phyloP scores from a whole-genome alignment of 2,797 vertebrate genomes.

The Epinephelus malabaricus region DNA sequence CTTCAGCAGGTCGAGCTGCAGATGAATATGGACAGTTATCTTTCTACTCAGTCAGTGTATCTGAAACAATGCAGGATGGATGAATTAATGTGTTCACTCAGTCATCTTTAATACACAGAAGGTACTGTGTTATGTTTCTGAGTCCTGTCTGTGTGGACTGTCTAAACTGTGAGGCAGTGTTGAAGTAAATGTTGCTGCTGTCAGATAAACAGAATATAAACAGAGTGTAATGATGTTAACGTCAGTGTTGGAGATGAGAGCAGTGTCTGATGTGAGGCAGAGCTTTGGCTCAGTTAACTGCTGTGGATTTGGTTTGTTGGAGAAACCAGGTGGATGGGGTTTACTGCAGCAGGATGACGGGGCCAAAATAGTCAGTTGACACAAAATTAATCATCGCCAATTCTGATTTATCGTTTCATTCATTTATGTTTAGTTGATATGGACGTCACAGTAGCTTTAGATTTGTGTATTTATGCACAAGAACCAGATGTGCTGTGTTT shows the following conservation, averaged over 20 bases:
- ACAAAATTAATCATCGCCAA: neutral
- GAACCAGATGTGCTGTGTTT: too few relatives aligned
- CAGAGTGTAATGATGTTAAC: constrained; percentile 25
- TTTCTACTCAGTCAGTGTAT: neutral
- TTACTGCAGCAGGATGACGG: constrained; percentile 4
- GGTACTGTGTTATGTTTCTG: neutral
- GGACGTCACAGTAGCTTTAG: too few relatives aligned
- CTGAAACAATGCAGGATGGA: constrained; percentile 37
- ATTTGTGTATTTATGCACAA: too few relatives aligned
- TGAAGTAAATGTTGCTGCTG: constrained; percentile 9
- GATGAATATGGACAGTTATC: constrained; percentile 46
- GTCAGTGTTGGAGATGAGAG: constrained; percentile 31
- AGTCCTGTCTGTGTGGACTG: too few relatives aligned
- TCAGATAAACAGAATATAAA: constrained; percentile 32
- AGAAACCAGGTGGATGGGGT: constrained; percentile 14
- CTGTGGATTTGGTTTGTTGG: constrained; percentile 40
- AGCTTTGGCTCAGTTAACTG: neutral
- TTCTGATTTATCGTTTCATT: neutral
- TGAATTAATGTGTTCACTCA: constrained; percentile 25
- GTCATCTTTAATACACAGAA: constrained; percentile 24
- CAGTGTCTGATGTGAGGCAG: constrained; percentile 40
- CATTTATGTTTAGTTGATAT: too few relatives aligned
- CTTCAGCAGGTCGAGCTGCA: constrained; percentile 42
- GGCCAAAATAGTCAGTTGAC: neutral
- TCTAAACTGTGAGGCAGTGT: constrained; percentile 9